Base-by-base conservation (phyloP, 2,888 invertebrate species). In the Stratiomys singularior region DNA sequence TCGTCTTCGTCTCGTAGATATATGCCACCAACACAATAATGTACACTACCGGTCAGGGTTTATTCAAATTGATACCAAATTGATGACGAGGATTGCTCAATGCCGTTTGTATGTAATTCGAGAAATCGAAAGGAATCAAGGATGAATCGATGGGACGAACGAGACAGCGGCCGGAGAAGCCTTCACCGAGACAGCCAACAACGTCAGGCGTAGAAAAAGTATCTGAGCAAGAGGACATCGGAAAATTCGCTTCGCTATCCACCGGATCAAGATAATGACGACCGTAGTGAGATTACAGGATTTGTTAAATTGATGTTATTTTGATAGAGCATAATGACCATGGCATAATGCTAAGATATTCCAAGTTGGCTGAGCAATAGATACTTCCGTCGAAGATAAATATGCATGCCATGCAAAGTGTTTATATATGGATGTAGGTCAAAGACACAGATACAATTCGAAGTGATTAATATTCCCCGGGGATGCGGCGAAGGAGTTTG, bases 11-110 rank as follows among this genome's bases (percentile, higher is more conserved):
- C 52, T 44, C 18, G 64, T 37, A 25, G 28, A 18, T 18, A 52
- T 52, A 52, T 15, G 4, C 23, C 5, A 23, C 23, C n/a, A 25
- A 25, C 37, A 67, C 37, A 67, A 23, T 44, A 63, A 30, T 11
- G 58, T 21, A 21, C 5, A 25, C 60, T 11, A n/a, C 1, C 60
- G 28, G 21, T 30, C 46, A 15, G 37, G 52, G 47, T 25, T 71
- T 72, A 72, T 72, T 72, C 72, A 56, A 72, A 72, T 74, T 58
- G 58, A 74, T 74, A 37, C 60, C 44, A 28, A 74, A 58, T 74
- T 74, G 74, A 74, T 74, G 58, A 44, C 58, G 23, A 23, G 58
- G 74, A 74, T 60, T 74, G 74, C 60, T 74, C 74, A 60, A 74
- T 37, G 74, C 44, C 15, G 44, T 25, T n/a, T 27, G n/a, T 52